A percentile compares a stretch with the other conserved stretches of the same genome.
These are phyloP conservation scores for Elmis aenea DNA, from an alignment of 2,888 invertebrate genomes.

Conservation along the genomic window DNA sequence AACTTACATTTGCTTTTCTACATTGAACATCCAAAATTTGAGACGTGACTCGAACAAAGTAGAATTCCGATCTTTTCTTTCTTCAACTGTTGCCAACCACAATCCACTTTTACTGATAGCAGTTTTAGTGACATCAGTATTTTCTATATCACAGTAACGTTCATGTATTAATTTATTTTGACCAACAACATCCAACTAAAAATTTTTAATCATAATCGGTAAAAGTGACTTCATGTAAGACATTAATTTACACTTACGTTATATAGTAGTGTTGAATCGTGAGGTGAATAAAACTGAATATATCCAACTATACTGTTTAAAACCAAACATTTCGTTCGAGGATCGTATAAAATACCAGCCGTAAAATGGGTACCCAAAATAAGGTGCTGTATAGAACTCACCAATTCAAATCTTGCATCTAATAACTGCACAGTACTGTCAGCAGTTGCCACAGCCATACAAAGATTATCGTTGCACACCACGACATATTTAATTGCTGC, in stretches of 20 bases:
- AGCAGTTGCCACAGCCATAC: slow-evolving; percentile 59
- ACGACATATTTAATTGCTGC: slow-evolving; percentile 61
- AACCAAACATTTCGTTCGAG: slow-evolving; percentile 59
- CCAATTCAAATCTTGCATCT: slow-evolving; percentile 50
- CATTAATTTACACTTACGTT: slow-evolving; percentile 53
- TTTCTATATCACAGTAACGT: slow-evolving; percentile 53
- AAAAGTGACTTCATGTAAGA: slow-evolving; percentile 6
- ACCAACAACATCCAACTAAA: slow-evolving; percentile 64
- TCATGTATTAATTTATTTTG: slow-evolving; percentile 67
- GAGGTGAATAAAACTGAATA: slow-evolving; percentile 67
- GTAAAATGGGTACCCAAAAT: slow-evolving; percentile 58
- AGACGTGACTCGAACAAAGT: slow-evolving; percentile 60
- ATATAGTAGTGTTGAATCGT: slow-evolving; percentile 60
- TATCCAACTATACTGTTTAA: slow-evolving; percentile 70
- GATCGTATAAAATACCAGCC: slow-evolving; percentile 56
- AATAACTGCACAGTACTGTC: slow-evolving; percentile 64
- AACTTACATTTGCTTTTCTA: slow-evolving; percentile 56
- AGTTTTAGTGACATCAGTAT: slow-evolving; percentile 62
- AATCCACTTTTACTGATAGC: slow-evolving; percentile 60
- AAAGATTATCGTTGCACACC: slow-evolving; percentile 58
- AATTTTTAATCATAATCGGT: slow-evolving; percentile 10
- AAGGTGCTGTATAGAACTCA: slow-evolving; percentile 63
- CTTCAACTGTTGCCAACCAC: slow-evolving; percentile 72
- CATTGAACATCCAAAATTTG: slow-evolving; percentile 70
- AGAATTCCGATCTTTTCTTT: slow-evolving; percentile 54